Evolutionary conservation across 2,888 invertebrate species (phyloP).

Genomic region (Drosophila dives): DNA sequence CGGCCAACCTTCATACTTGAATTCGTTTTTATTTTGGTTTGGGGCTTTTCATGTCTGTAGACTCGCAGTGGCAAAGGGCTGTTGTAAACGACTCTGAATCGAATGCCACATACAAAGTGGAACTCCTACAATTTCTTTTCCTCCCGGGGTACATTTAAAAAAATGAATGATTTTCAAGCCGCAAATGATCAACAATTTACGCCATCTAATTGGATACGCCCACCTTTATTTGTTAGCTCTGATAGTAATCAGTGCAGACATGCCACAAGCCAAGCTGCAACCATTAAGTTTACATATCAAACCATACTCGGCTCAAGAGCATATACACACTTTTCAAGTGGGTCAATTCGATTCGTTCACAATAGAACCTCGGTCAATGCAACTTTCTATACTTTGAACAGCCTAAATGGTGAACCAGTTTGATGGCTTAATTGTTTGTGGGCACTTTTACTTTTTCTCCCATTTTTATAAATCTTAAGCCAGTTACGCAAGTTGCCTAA

Average conservation of each 20-base stretch:
- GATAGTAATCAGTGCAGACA: slow-evolving; percentile 39
- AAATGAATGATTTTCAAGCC: slow-evolving; percentile 15
- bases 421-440: slow-evolving; percentile 5
- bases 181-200: slow-evolving; percentile 42
- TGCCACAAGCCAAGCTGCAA: slow-evolving; percentile 27
- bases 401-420: slow-evolving; percentile 4
- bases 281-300: slow-evolving; percentile 38
- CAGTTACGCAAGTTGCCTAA: slow-evolving; percentile 59
- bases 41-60: slow-evolving; percentile 6
- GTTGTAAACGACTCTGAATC: slow-evolving; percentile 14
- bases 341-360: slow-evolving; percentile 16
- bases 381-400: neutral
- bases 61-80: slow-evolving; percentile 9
- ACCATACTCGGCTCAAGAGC: neutral
- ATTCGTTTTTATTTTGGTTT: slow-evolving; percentile 35
- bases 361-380: slow-evolving; percentile 32
- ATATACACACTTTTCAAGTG: slow-evolving; percentile 19
- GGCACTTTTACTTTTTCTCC: slow-evolving; percentile 35
- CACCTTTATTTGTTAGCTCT: slow-evolving; percentile 22
- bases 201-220: slow-evolving; percentile 60
- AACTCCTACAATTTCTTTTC: slow-evolving; percentile 3
- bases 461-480: slow-evolving; percentile 53
- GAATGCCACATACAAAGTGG: neutral
- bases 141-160: neutral
- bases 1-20: slow-evolving; percentile 65